Conservation (phyloP, 2,113 vertebrate species). For the Chaenocephalus aceratus region DNA sequence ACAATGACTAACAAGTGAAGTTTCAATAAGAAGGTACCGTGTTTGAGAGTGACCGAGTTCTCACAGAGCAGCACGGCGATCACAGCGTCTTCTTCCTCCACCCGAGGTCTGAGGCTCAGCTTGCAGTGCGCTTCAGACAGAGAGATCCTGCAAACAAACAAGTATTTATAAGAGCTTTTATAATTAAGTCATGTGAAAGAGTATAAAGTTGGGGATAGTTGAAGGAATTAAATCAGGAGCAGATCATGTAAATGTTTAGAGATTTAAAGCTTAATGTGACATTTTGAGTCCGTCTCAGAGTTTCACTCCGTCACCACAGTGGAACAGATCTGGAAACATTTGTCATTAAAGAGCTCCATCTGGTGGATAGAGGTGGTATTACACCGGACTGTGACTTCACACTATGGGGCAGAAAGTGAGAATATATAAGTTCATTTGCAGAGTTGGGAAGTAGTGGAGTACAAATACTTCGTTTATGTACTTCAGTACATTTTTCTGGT, state of each 20-base stretch:
- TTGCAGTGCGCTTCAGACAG: constrained; percentile 94
- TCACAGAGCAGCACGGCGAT: constrained; percentile 93
- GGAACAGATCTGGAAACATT: constrained; percentile 41
- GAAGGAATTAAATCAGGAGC: no score
- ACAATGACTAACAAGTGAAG: background rate
- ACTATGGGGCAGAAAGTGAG: background rate
- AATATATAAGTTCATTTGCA: no score
- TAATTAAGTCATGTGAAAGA: background rate
- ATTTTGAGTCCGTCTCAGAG: no score
- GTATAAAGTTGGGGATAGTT: no score
- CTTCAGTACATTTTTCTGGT: no score
- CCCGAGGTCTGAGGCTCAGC: constrained; percentile 87
- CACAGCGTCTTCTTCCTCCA: constrained; percentile 90
- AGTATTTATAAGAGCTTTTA: no score
- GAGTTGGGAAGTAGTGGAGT: no score
- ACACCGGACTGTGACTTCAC: background rate
- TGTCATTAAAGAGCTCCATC: constrained; percentile 47
- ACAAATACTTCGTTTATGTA: no score
- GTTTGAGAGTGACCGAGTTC: constrained; percentile 90
- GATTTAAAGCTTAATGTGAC: background rate
- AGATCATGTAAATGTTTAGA: background rate
- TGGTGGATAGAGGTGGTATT: constrained; percentile 51
- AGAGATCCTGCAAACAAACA: constrained; percentile 83
- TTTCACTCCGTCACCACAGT: constrained; percentile 38
- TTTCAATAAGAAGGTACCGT: constrained; percentile 83